Percentiles rank a stretch among this genome's conserved stretches.
Conservation (phyloP, 2,888 invertebrate genomes). For the Malacosoma neustria region DNA sequence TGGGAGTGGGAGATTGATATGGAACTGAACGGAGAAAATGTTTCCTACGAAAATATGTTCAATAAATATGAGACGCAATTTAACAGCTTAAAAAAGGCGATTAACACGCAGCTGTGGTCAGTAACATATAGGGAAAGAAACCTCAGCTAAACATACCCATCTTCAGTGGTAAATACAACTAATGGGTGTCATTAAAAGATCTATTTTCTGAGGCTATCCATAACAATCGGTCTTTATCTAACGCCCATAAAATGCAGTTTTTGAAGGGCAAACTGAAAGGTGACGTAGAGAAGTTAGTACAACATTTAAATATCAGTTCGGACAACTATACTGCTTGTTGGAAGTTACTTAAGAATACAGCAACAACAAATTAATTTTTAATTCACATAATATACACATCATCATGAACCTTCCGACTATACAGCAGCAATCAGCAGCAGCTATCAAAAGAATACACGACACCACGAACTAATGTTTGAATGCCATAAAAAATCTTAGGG, state of each 20-base stretch:
- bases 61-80: conserved; percentile 9
- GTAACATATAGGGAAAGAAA: conserved; percentile 12
- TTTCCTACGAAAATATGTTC: conserved; percentile 10
- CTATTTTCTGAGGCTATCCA: conserved; percentile 15
- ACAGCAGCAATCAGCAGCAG: neutral
- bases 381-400: conserved; percentile 5
- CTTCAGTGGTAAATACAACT: conserved; percentile 12
- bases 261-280: conserved; percentile 9
- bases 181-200: conserved; percentile 14
- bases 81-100: conserved; percentile 9
- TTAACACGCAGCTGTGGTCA: conserved; percentile 15
- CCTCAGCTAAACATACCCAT: conserved; percentile 12
- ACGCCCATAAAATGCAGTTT: conserved; percentile 15
- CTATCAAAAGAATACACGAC: no score
- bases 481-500: no score
- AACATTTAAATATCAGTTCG: conserved; percentile 13
- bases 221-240: conserved; percentile 11
- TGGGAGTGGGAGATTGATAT: conserved; percentile 13
- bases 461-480: no score
- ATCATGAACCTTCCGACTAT: neutral
- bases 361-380: conserved; percentile 6
- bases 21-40: conserved; percentile 10
- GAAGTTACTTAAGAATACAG: conserved; percentile 9
- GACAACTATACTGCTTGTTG: conserved; percentile 14
- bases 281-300: conserved; percentile 13